A percentile compares a stretch with the other conserved stretches of the same genome.
Evolutionary conservation across 2,888 invertebrate genomes (phyloP).

Genomic region (Cordylochernes scorpioides): DNA sequence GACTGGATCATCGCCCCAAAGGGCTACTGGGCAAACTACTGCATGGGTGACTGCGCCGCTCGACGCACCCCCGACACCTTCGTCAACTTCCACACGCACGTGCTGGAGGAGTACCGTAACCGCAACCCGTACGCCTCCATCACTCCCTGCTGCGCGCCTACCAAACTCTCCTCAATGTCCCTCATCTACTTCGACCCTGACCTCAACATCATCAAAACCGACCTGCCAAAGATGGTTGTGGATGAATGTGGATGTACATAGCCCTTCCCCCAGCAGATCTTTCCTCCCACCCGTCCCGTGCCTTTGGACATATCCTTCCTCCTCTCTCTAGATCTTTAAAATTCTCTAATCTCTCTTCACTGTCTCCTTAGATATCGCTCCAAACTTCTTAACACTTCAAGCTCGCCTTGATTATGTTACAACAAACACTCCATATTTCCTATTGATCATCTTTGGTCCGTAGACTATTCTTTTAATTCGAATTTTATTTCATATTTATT

Average conservation of each 20-base stretch:
- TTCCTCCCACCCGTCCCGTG: no score
- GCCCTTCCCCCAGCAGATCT: no score
- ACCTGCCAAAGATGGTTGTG: slow-evolving; percentile 81
- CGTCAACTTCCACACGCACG: slow-evolving; percentile 64
- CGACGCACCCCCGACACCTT: slow-evolving; percentile 52
- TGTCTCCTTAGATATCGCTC: no score
- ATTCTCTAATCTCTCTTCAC: no score
- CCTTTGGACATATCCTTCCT: no score
- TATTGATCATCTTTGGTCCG: no score
- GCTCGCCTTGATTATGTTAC: no score
- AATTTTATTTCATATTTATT: no score
- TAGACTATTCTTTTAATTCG: no score
- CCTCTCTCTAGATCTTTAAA: no score
- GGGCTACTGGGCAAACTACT: slow-evolving; percentile 79
- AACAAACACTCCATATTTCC: no score
- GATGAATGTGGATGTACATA: slow-evolving; percentile 84
- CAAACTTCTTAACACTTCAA: no score
- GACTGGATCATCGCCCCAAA: slow-evolving; percentile 75
- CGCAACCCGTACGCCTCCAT: slow-evolving; percentile 30
- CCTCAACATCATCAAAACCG: slow-evolving; percentile 67
- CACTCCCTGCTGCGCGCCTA: slow-evolving; percentile 58
- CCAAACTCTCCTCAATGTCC: slow-evolving; percentile 71
- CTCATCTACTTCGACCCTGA: slow-evolving; percentile 72
- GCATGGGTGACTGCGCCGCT: slow-evolving; percentile 55
- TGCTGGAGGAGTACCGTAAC: slow-evolving; percentile 61